Evolutionary conservation across 2,888 invertebrate species (phyloP), one percentile per base, ranked within the genome.

Genomic region (Slavum lentiscoides): DNA sequence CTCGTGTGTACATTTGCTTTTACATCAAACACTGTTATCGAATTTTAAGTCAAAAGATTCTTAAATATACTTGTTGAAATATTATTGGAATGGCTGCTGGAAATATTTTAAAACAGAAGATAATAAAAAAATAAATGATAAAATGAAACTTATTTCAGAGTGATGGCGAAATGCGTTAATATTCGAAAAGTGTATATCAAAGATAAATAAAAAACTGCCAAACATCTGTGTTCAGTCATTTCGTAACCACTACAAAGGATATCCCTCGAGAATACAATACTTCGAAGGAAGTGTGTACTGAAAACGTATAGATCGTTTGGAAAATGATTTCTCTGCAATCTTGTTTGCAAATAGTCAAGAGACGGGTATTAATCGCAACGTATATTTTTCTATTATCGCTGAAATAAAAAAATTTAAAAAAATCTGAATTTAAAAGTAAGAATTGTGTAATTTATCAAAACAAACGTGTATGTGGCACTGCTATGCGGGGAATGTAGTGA

Each of bases 401-500:
- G 19, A 37, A 37, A 21, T 17, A n/a, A 9, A 43, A 43, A 43
- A n/a, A n/a, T n/a, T n/a, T n/a, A n/a, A 64, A 73, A 73, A 73
- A 73, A 19, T 13, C 17, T 49, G 64, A 53, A 64, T 74, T 53
- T 55, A 62, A 74, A 64, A 74, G 30, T 53, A 15, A 64, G 15
- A 8, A 62, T 55, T 64, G 37, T 21, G 21, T 64, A n/a, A 74
- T 74, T 74, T 64, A 64, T 55, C 74, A 64, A 15, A 55, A 64
- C 37, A 55, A 9, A 17, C 19, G 53, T 64, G 21, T 21, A 17
- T 55, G 9, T 74, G 62, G 17, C 37, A 74, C 9, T 2, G 3
- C 8, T 1, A 43, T 9, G 6, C 3, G 1, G 9, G 43, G 9
- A 43, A 43, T 69, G 7, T 8, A 1, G 13, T 59, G 39, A 59